Evolutionary conservation across 2,888 invertebrate genomes (phyloP), one percentile per base, ranked within the genome.

Genomic region (Orthosia incerta): DNA sequence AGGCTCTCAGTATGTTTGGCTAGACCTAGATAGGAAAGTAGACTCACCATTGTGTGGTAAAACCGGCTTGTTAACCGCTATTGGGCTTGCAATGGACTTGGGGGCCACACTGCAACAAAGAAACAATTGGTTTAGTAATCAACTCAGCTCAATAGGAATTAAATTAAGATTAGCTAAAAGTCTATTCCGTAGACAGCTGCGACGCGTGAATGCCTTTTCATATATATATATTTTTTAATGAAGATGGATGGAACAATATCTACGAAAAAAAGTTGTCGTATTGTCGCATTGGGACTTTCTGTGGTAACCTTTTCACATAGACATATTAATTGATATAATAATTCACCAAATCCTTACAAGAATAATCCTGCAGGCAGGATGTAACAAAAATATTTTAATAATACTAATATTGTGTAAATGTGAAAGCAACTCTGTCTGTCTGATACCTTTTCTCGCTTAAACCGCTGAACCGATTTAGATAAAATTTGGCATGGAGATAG

Each of bases 21-120:
- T 39, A 7, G n/a, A 15, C 7, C 13, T 20, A 65, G 45, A 0
- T 51, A 50, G 56, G 3, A 26, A 50, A 20, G 0, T n/a, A 15
- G 12, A 90, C 92, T 94, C 70, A 96, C 96, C 93, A 86, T 95
- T 93, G 81, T 94, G 95, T 16, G 93, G 83, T 69, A 93, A 39
- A 53, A 89, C 89, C 55, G 93, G 93, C 79, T 95, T 95, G 86
- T 89, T 94, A 80, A 90, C 91, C 80, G 88, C 76, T 77, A 92
- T 87, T 0, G 89, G 95, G 84, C 94, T 95, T 11, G 89, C 82
- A n/a, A 90, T 86, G 56, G 91, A 83, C 85, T 95, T 95, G 46
- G 95, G 94, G 23, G 94, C 85, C 81, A 93, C 92, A 91, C 96
- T 96, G 95, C 0, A 95, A 95, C 91, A 95, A 93, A 83, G 84